Evolutionary conservation across 2,888 invertebrate genomes (phyloP).

Genomic region (Desoria tigrina): DNA sequence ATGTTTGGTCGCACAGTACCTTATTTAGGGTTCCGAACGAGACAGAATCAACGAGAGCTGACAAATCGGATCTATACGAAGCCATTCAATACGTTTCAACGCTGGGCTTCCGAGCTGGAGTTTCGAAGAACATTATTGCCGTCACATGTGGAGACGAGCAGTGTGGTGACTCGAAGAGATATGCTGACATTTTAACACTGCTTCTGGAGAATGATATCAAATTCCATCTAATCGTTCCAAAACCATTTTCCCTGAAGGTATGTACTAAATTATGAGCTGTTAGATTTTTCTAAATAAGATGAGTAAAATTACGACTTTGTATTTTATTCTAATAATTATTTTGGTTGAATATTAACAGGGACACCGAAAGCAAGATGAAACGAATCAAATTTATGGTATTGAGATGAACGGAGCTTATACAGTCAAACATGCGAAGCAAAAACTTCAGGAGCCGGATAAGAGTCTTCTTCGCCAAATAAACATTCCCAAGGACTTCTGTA

Average conservation of each 20-base stretch:
- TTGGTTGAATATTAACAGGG: too few relatives aligned
- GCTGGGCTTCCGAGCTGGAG: constrained; percentile 58
- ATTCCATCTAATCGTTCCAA: constrained; percentile 55
- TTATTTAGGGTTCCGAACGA: constrained; percentile 45
- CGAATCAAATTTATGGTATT: constrained; percentile 54
- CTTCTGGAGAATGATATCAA: constrained; percentile 55
- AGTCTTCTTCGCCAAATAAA: constrained; percentile 55
- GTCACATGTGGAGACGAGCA: constrained; percentile 57
- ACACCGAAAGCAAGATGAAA: constrained; percentile 26
- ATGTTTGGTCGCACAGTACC: constrained; percentile 54
- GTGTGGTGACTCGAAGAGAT: constrained; percentile 54
- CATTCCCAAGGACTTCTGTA: constrained; percentile 57
- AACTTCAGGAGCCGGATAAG: constrained; percentile 53
- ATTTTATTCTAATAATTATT: too few relatives aligned
- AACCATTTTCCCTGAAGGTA: constrained; percentile 52
- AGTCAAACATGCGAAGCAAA: constrained; percentile 53
- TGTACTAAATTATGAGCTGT: too few relatives aligned
- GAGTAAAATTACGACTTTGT: too few relatives aligned
- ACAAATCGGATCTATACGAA: constrained; percentile 53
- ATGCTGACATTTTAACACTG: constrained; percentile 55
- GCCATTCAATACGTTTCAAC: constrained; percentile 56
- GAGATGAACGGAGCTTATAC: constrained; percentile 57
- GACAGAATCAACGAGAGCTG: constrained; percentile 48
- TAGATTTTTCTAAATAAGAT: too few relatives aligned
- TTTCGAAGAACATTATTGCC: constrained; percentile 59